These are phyloP conservation scores for Sitobion miscanthi DNA, from an alignment of 1,140 invertebrate genomes.

Conservation along the genomic window DNA sequence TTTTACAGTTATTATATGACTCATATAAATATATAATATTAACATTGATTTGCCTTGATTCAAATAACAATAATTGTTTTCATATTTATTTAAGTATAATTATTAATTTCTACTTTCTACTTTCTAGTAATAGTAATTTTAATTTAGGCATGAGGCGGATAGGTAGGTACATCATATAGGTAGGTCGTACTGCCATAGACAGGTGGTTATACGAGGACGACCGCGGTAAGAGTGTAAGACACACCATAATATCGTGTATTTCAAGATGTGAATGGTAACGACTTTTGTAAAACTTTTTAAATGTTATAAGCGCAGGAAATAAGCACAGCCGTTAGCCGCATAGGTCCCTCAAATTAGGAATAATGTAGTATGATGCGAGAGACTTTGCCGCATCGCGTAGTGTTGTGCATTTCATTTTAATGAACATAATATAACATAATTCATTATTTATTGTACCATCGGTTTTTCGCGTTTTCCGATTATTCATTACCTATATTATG, in stretches of 20 bases:
- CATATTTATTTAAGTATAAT: not conserved
- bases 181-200: not conserved
- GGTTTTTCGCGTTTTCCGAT: not conserved
- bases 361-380: not conserved
- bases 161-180: not conserved
- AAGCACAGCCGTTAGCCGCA: not conserved
- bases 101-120: not conserved
- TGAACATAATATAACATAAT: no score
- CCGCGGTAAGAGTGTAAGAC: not conserved
- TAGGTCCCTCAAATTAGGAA: not conserved
- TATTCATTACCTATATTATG: not conserved
- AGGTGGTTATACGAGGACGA: not conserved
- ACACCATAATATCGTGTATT: not conserved
- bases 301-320: no score
- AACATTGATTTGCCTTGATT: no score
- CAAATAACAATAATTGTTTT: no score
- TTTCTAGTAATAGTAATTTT: not conserved
- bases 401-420: no score
- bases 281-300: not conserved
- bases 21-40: no score
- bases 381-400: not conserved
- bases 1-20: no score
- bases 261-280: not conserved
- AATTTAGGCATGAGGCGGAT: not conserved
- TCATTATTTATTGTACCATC: no score